These are phyloP conservation scores for Podarcis raffonei DNA, from an alignment of 2,113 vertebrate genomes.

Conservation along the genomic window DNA sequence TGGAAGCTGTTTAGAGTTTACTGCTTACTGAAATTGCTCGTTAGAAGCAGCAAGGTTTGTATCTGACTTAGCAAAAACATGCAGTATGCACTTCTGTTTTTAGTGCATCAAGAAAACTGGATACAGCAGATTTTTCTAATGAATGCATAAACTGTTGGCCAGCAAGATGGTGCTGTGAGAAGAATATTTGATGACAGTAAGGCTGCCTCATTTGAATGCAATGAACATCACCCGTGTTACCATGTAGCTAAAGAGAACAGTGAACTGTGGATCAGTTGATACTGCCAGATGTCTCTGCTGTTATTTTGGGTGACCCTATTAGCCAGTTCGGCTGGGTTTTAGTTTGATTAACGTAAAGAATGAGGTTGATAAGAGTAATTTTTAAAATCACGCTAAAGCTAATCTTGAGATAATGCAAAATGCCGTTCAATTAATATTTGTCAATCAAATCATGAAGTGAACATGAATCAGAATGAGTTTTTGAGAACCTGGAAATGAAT, in stretches of 20 bases:
- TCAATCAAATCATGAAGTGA: background rate
- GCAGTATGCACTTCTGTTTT: background rate
- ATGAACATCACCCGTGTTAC: background rate
- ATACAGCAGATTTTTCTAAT: slow-evolving; percentile 1
- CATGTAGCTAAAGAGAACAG: slow-evolving; percentile 7
- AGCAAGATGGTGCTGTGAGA: background rate
- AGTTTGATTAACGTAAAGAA: background rate
- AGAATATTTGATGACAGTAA: background rate
- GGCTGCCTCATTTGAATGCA: slow-evolving; percentile 1
- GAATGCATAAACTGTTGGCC: background rate
- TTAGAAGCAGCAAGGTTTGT: background rate
- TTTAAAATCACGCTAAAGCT: background rate
- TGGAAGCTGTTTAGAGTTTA: background rate
- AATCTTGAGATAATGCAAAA: background rate
- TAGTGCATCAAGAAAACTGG: background rate
- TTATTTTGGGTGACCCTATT: slow-evolving; percentile 15
- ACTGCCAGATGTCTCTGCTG: background rate
- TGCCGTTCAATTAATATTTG: background rate
- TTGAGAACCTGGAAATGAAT: background rate
- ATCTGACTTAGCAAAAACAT: background rate
- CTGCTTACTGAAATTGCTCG: background rate
- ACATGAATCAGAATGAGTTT: background rate
- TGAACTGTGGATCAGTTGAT: background rate
- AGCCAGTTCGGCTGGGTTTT: background rate
- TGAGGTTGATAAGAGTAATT: background rate